These are phyloP conservation scores for Gadopsis marmoratus DNA, from an alignment of 2,797 vertebrate genomes.

Conservation along the genomic window DNA sequence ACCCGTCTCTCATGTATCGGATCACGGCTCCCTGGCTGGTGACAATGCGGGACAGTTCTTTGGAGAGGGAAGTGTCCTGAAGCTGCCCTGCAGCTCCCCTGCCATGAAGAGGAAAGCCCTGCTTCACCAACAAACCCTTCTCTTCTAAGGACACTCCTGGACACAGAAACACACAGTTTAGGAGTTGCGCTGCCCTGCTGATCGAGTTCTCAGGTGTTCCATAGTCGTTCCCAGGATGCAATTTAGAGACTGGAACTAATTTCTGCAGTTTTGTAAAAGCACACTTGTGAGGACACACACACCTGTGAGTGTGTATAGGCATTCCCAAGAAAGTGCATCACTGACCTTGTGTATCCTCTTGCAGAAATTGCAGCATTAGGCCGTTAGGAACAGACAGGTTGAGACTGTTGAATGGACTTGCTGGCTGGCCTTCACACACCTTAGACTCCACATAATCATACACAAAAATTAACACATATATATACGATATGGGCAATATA, in stretches of 20 bases:
- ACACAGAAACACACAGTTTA: conserved; percentile 21
- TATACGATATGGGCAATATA: not conserved
- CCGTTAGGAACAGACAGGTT: conserved; percentile 89
- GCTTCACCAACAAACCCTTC: conserved; percentile 85
- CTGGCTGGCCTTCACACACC: conserved; percentile 40
- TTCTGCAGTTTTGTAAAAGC: conserved; percentile 1
- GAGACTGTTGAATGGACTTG: conserved; percentile 80
- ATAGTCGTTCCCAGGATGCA: not conserved
- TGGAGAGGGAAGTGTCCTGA: conserved; percentile 55
- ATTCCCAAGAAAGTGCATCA: not conserved
- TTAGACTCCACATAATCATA: conserved; percentile 27
- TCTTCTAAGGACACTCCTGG: conserved; percentile 51
- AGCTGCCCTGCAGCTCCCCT: conserved; percentile 19
- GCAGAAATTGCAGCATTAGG: conserved; percentile 86
- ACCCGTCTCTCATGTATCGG: conserved; percentile 89
- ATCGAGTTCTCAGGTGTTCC: not conserved
- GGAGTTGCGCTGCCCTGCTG: not conserved
- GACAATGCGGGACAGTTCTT: conserved; percentile 88
- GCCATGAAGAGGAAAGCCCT: conserved; percentile 84
- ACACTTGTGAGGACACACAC: not conserved
- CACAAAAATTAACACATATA: not conserved
- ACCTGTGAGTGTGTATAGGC: not conserved
- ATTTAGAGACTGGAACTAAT: not conserved
- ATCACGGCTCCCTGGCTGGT: conserved; percentile 91
- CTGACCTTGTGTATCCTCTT: conserved; percentile 83